Evolutionary conservation across 2,113 vertebrate genomes (phyloP).

Genomic region (Tenebrosternarchus preto): DNA sequence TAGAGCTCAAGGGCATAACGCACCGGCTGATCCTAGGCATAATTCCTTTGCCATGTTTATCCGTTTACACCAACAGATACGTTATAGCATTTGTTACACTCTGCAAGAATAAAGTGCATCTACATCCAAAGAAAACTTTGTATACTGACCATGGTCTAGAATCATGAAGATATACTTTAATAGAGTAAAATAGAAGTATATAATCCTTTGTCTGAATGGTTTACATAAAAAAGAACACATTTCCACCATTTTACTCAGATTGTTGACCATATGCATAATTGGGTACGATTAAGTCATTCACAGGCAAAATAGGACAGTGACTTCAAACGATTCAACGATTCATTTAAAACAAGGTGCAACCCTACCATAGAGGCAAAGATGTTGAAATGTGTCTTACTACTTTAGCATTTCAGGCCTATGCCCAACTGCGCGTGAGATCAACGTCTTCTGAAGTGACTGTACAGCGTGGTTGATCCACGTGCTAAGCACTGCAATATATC

Average conservation of each 20-base stretch:
- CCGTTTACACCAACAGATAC: conserved; percentile 24
- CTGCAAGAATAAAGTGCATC: too few relatives aligned
- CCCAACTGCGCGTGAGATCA: too few relatives aligned
- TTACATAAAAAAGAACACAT: neutral
- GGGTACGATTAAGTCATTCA: neutral
- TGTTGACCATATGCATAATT: neutral
- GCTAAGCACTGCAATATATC: neutral
- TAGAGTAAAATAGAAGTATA: too few relatives aligned
- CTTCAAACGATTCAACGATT: neutral
- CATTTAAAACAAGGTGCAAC: neutral
- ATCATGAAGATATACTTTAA: too few relatives aligned
- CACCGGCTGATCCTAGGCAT: conserved; percentile 1
- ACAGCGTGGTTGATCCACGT: neutral
- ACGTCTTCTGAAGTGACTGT: neutral
- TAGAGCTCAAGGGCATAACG: conserved; percentile 45
- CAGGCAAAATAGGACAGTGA: neutral
- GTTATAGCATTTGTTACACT: neutral
- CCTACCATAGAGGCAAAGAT: neutral
- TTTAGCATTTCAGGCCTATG: neutral
- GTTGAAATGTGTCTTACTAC: neutral
- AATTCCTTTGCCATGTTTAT: conserved; percentile 7
- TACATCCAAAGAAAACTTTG: too few relatives aligned
- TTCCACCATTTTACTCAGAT: neutral
- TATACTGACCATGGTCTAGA: too few relatives aligned
- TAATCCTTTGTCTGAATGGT: too few relatives aligned